Evolutionary conservation across 2,113 vertebrate species (phyloP).

Genomic region (Channa maculata): DNA sequence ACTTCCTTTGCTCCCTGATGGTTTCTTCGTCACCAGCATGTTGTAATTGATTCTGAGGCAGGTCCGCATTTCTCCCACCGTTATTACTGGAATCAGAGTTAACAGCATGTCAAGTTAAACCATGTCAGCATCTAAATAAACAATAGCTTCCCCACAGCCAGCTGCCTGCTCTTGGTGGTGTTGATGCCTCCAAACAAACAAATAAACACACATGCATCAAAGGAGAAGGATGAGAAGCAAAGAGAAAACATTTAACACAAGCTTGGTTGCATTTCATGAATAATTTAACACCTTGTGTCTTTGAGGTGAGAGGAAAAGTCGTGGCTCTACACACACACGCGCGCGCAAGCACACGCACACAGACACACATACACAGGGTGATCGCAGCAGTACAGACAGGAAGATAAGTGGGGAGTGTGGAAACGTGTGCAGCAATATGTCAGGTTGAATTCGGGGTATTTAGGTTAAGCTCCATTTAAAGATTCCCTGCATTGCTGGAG

Average conservation of each 20-base stretch:
- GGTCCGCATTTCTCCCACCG: constrained; percentile 30
- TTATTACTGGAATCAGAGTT: constrained; percentile 28
- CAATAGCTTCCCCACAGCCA: constrained; percentile 3
- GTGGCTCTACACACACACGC: constrained; percentile 5
- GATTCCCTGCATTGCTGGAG: constrained; percentile 49
- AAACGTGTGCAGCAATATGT: constrained; percentile 49
- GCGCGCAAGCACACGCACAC: neutral
- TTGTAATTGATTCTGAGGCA: constrained; percentile 15
- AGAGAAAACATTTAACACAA: constrained; percentile 51
- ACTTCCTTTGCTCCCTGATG: constrained; percentile 54
- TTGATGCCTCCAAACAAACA: constrained; percentile 49
- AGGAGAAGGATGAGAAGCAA: constrained; percentile 30
- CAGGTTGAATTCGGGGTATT: constrained; percentile 64
- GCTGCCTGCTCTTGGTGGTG: constrained; percentile 10
- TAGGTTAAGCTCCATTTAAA: constrained; percentile 65
- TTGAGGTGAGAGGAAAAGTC: constrained; percentile 33
- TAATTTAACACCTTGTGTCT: constrained; percentile 65
- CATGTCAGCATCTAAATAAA: constrained; percentile 45
- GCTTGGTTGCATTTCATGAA: constrained; percentile 67
- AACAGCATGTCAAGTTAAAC: constrained; percentile 5
- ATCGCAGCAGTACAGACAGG: constrained; percentile 19
- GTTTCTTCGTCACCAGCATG: constrained; percentile 40
- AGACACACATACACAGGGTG: neutral
- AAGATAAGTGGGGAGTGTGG: constrained; percentile 51
- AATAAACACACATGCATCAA: constrained; percentile 21